phyloP scores from a whole-genome alignment of 2,113 vertebrate genomes.

The Todiramphus chloris region DNA sequence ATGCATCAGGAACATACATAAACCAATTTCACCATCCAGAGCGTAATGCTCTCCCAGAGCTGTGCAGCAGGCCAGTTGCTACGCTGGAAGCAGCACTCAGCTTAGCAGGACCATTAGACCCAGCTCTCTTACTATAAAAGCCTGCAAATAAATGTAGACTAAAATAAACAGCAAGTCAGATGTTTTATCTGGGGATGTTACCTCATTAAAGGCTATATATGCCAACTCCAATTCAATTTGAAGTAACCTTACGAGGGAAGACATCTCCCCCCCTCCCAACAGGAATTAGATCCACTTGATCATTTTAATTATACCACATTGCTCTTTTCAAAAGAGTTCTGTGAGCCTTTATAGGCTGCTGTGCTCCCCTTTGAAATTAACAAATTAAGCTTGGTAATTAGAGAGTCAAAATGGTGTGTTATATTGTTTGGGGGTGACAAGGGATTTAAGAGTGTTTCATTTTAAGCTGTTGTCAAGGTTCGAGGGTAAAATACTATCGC shows the following conservation, averaged over 20 bases:
- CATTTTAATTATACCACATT: conserved; percentile 64
- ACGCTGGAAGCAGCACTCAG: not conserved
- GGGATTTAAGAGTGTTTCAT: conserved; percentile 46
- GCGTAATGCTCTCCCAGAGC: not conserved
- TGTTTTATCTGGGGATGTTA: conserved; percentile 64
- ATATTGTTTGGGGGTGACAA: conserved; percentile 54
- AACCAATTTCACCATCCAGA: not conserved
- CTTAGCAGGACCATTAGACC: conserved; percentile 24
- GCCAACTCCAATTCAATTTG: conserved; percentile 67
- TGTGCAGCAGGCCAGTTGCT: not conserved
- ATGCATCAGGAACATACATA: conserved; percentile 23
- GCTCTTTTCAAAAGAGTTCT: conserved; percentile 59
- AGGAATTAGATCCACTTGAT: conserved; percentile 67
- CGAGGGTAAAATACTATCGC: conserved; percentile 55
- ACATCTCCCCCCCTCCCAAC: not conserved
- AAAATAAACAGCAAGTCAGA: conserved; percentile 70
- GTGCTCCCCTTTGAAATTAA: conserved; percentile 65
- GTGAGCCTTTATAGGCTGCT: conserved; percentile 53
- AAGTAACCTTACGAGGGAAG: conserved; percentile 48
- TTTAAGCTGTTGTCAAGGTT: conserved; percentile 35
- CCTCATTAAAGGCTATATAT: conserved; percentile 68
- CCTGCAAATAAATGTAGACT: conserved; percentile 53
- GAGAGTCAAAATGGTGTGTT: conserved; percentile 59
- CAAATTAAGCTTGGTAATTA: conserved; percentile 66
- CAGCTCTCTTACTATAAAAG: conserved; percentile 47